These are phyloP conservation scores for Megalops cyprinoides DNA, from an alignment of 2,797 vertebrate species.

Conservation along the genomic window DNA sequence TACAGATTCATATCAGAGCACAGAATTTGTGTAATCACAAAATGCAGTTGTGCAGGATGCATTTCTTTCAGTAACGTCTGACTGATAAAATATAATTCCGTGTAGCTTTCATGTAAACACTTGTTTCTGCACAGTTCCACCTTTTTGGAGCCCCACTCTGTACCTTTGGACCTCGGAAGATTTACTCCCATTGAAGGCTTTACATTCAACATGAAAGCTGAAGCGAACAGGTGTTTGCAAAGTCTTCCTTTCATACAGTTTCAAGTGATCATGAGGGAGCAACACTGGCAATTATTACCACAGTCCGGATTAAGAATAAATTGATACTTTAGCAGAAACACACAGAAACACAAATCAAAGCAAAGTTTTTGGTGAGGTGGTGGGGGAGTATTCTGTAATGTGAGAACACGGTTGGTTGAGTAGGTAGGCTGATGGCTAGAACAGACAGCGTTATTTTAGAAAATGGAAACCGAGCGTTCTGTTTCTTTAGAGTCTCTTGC, in stretches of 20 bases:
- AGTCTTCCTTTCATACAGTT: neutral
- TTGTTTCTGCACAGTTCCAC: neutral
- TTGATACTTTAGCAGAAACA: neutral
- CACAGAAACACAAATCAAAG: neutral
- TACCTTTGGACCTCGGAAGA: neutral
- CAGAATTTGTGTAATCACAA: neutral
- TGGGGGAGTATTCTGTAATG: neutral
- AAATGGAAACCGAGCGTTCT: neutral
- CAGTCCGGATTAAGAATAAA: too few relatives aligned
- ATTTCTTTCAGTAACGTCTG: neutral
- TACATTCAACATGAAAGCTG: neutral
- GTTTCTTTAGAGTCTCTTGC: neutral
- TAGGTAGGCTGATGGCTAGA: neutral
- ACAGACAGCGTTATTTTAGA: neutral
- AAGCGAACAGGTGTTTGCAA: neutral
- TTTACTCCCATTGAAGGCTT: neutral
- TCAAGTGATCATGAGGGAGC: neutral
- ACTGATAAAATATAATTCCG: conserved; percentile 5
- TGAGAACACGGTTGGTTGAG: neutral
- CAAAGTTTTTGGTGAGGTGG: neutral
- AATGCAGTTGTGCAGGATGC: neutral
- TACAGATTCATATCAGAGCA: neutral
- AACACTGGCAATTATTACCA: too few relatives aligned
- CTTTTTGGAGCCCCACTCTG: neutral
- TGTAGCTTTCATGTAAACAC: neutral